These are phyloP conservation scores for Drosophila colorata DNA, from an alignment of 2,888 invertebrate species.

Conservation along the genomic window DNA sequence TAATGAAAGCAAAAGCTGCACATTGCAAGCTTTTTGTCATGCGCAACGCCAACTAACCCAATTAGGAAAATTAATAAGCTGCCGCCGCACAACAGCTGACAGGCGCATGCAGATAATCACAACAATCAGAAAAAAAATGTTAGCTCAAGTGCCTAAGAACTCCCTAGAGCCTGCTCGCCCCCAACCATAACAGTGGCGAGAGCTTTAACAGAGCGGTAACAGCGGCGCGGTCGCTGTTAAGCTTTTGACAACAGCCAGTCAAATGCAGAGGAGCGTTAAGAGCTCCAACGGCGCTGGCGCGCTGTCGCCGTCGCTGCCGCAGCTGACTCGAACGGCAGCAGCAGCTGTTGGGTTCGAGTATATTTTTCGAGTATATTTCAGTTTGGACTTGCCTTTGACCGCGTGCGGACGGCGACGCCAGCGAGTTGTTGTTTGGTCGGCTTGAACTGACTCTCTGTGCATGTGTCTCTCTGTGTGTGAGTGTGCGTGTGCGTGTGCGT, in stretches of 20 bases:
- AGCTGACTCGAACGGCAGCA: constrained; percentile 43
- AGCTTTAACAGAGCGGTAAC: constrained; percentile 55
- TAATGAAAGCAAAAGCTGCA: constrained; percentile 22
- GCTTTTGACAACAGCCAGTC: constrained; percentile 47
- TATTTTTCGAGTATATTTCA: constrained; percentile 68
- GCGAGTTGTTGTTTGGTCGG: constrained; percentile 62
- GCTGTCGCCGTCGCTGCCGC: constrained; percentile 26
- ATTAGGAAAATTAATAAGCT: constrained; percentile 51
- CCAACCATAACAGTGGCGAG: constrained; percentile 48
- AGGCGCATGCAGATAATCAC: constrained; percentile 18
- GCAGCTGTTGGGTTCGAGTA: constrained; percentile 53
- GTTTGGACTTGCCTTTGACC: constrained; percentile 76
- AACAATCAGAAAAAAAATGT: constrained; percentile 15
- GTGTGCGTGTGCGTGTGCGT: constrained; percentile 25
- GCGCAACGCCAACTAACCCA: constrained; percentile 24
- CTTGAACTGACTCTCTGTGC: constrained; percentile 51
- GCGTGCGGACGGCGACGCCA: constrained; percentile 72
- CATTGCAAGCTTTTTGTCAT: constrained; percentile 23
- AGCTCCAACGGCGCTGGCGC: constrained; percentile 29
- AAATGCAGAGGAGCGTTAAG: constrained; percentile 53
- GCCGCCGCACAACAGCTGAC: constrained; percentile 45
- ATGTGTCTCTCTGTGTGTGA: constrained; percentile 23
- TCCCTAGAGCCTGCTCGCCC: constrained; percentile 29
- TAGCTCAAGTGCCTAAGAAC: constrained; percentile 24
- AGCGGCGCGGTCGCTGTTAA: constrained; percentile 45